These are phyloP conservation scores for Papilio polyxenes DNA, from an alignment of 1,140 invertebrate species.

Conservation along the genomic window DNA sequence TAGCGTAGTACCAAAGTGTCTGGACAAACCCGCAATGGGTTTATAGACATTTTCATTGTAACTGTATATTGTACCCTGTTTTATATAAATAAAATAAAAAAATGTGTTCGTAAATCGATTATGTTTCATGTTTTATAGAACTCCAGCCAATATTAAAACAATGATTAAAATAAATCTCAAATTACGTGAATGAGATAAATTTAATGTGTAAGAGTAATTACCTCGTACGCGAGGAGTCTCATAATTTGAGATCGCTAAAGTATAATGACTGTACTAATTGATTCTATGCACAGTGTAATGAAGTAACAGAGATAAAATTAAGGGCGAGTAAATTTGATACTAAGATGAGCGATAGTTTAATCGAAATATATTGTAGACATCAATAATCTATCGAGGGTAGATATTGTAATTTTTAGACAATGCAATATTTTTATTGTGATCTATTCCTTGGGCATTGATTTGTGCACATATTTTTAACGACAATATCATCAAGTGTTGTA, in stretches of 20 bases:
- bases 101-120: not conserved
- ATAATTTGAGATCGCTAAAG: conserved; percentile 9
- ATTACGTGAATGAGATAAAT: not conserved
- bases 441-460: not conserved
- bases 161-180: conserved; percentile 4
- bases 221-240: conserved; percentile 2
- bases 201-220: conserved; percentile 13
- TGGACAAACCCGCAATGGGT: too few species aligned
- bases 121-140: not conserved
- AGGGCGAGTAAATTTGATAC: not conserved
- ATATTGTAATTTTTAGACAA: too few species aligned
- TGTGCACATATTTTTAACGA: not conserved
- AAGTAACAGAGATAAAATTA: not conserved
- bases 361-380: too few species aligned
- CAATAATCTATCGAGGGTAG: too few species aligned
- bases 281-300: not conserved
- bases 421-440: not conserved
- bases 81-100: too few species aligned
- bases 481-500: not conserved
- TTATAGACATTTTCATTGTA: too few species aligned
- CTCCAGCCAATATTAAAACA: not conserved
- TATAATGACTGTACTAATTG: conserved; percentile 17
- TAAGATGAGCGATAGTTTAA: not conserved
- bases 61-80: too few species aligned
- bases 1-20: too few species aligned